Evolutionary conservation across 1,140 invertebrate species (phyloP).

Genomic region (Cotesia vestalis): DNA sequence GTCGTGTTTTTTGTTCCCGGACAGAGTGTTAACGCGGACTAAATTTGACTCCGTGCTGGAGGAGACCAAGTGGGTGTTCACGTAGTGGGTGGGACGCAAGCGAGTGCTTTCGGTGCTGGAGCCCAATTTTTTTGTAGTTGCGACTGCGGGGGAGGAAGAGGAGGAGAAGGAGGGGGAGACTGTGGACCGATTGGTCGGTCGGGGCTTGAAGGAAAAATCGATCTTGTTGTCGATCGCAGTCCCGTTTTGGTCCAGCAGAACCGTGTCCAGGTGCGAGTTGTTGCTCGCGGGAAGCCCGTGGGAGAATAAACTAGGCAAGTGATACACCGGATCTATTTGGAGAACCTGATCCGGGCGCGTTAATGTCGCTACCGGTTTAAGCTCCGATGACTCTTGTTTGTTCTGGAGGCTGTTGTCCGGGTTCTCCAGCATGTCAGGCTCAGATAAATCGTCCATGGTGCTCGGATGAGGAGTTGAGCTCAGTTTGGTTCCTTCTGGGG

Average conservation of each 20-base stretch:
- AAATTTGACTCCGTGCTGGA: slow-evolving; percentile 47
- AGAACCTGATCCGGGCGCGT: slow-evolving; percentile 58
- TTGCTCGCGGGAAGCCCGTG: slow-evolving; percentile 57
- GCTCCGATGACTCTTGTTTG: slow-evolving; percentile 46
- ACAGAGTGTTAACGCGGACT: slow-evolving; percentile 62
- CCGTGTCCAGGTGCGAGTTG: slow-evolving; percentile 72
- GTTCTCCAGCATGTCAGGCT: slow-evolving; percentile 53
- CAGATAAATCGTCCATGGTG: slow-evolving; percentile 52
- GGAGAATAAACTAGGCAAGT: slow-evolving; percentile 56
- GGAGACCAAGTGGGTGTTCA: not conserved
- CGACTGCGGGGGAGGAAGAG: not conserved
- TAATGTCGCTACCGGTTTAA: slow-evolving; percentile 66
- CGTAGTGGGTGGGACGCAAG: slow-evolving; percentile 25
- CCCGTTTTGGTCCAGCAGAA: slow-evolving; percentile 72
- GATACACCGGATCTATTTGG: slow-evolving; percentile 62
- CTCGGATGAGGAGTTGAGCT: not conserved
- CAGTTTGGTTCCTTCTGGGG: slow-evolving; percentile 58
- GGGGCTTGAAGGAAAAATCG: slow-evolving; percentile 65
- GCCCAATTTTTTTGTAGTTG: not conserved
- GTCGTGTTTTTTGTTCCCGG: slow-evolving; percentile 58
- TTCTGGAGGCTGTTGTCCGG: slow-evolving; percentile 56
- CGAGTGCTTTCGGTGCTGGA: slow-evolving; percentile 8
- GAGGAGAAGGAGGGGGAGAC: not conserved
- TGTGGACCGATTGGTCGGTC: slow-evolving; percentile 40
- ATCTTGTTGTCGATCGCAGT: slow-evolving; percentile 66